Base-by-base conservation (phyloP, 2,113 vertebrate species). In the Gavia stellata region DNA sequence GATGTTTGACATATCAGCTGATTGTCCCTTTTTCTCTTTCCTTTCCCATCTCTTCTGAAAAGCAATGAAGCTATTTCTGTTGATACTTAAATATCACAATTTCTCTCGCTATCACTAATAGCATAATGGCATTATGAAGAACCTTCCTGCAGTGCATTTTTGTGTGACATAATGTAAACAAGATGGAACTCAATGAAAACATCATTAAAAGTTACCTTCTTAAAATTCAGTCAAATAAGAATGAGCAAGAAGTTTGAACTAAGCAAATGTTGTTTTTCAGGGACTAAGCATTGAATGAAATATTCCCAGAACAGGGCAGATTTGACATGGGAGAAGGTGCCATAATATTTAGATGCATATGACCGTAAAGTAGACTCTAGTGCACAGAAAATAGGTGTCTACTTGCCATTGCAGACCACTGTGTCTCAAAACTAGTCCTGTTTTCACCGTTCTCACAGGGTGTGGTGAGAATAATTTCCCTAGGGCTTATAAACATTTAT, bases 1-100 rank as follows among this genome's bases (percentile, higher is more conserved):
- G 62, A 89, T 87, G 83, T 87, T 94, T 94, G 92, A 89, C 92
- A 47, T 93, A 92, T 34, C 73, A 91, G 56, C 70, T 77, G 81
- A 49, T 81, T 94, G 83, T 74, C 65, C 81, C 49, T 55, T 92
- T 68, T 58, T 58, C 42, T 88, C 42, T 93, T 90, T 66, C 61
- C 31, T 95, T 87, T 77, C 29, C 70, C 66, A 21, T 86, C 73
- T 88, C 62, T 87, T 91, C 78, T 79, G 56, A 81, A 94, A 93
- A 72, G 45, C 58, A 85, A 25, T 6, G 34, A 55, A 47, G 49
- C 61, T 62, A 79, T 94, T 97, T 95, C 77, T 91, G 91, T 72
- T 85, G 88, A 91, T 92, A 87, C 65, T 84, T n/a, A 52, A 75
- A 85, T 38, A 84, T 61, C 2, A 3, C 73, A 75, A 81, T 94